Base-by-base conservation (phyloP, 1,140 invertebrate species). In the Hormaphis cornu region DNA sequence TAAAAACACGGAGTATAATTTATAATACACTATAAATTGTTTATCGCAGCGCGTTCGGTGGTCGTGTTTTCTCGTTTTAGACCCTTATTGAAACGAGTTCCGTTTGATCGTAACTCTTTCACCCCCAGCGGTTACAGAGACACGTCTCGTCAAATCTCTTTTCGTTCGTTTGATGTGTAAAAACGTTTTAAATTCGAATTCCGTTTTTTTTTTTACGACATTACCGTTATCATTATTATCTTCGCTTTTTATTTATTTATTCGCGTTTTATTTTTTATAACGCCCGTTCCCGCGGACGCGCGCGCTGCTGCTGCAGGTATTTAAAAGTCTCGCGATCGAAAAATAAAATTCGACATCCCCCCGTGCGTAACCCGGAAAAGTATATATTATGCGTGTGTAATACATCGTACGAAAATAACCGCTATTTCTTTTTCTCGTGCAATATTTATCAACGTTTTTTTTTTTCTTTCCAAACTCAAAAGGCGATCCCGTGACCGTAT, bases 391-490 rank as follows among this genome's bases (percentile, higher is more conserved):
- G n/a, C n/a, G n/a, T n/a, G n/a, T n/a, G n/a, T n/a, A n/a, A n/a
- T n/a, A n/a, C n/a, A n/a, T n/a, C n/a, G n/a, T n/a, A n/a, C n/a
- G n/a, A n/a, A n/a, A n/a, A n/a, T n/a, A 58, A 14, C 20, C 20
- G 24, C 54, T 58, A 37, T 58, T 16, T 22, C 33, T 35, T 40
- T 40, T 37, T 56, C 18, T 33, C 20, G 37, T 56, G 24, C 40
- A 58, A 58, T 58, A 40, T 58, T 33, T 58, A 58, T 58, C 40
- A 58, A 40, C 33, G 37, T 58, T 58, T 58, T n/a, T n/a, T n/a
- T n/a, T n/a, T n/a, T n/a, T n/a, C n/a, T n/a, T n/a, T n/a, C n/a
- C n/a, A 40, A 22, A 58, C 37, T 58, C 40, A 35, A 58, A 58
- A 58, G 20, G 20, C 22, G 8, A 14, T 58, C 33, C 33, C 33